Conservation (phyloP, 2,797 vertebrate species). For the Brachyalestes nurse region DNA sequence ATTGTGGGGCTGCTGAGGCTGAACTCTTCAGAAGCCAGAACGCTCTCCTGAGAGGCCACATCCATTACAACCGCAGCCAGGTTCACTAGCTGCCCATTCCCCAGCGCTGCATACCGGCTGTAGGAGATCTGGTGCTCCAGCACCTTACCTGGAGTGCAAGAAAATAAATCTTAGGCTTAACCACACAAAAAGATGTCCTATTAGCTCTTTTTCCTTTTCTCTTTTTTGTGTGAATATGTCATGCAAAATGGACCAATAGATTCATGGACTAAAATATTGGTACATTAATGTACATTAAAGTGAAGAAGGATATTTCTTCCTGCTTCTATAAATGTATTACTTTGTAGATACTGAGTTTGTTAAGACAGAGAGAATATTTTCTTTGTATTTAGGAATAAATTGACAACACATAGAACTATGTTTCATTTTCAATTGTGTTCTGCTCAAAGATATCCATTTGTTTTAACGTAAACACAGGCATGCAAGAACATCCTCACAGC, state of each 20-base stretch:
- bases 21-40: conserved; percentile 76
- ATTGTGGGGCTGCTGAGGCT: conserved; percentile 71
- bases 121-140: conserved; percentile 70
- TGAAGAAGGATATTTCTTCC: too few species aligned
- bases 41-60: conserved; percentile 56
- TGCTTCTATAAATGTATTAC: too few species aligned
- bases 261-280: too few species aligned
- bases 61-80: conserved; percentile 80
- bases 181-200: too few species aligned
- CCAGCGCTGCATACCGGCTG: conserved; percentile 59
- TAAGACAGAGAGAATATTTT: too few species aligned
- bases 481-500: neutral
- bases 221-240: too few species aligned
- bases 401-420: neutral
- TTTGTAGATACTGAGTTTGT: too few species aligned
- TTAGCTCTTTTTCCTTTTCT: too few species aligned
- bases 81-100: conserved; percentile 75
- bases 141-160: conserved; percentile 62
- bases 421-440: neutral
- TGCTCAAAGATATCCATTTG: neutral
- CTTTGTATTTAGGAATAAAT: neutral
- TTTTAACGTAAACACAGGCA: neutral
- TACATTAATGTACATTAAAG: too few species aligned
- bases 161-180: neutral
- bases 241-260: too few species aligned